A percentile compares a stretch with the other conserved stretches of the same genome.
Conservation (phyloP, 2,113 vertebrate species). For the Crocuta crocuta region DNA sequence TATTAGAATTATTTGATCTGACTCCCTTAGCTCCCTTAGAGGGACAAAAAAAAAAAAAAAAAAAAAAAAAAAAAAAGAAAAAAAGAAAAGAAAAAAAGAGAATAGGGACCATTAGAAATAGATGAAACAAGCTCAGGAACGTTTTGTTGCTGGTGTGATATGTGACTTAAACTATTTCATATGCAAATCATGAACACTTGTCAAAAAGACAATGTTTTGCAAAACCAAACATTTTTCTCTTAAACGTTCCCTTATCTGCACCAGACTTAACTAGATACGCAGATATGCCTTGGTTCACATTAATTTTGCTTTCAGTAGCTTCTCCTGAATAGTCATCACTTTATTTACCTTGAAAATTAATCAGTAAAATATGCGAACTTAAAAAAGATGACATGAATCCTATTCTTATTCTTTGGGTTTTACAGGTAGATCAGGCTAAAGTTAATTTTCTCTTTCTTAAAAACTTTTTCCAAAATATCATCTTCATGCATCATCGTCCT, state of each 20-base stretch:
- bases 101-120: not conserved
- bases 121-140: not conserved
- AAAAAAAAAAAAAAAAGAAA: not conserved
- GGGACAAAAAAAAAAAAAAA: not conserved
- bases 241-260: not conserved
- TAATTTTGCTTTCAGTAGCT: conserved; percentile 23
- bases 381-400: not conserved
- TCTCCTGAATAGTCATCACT: conserved; percentile 14
- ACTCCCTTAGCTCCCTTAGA: not conserved
- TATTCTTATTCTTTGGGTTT: not conserved
- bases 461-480: not conserved
- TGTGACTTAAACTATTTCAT: not conserved
- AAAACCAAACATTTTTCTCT: conserved; percentile 39
- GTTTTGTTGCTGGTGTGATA: not conserved
- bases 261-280: not conserved
- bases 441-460: conserved; percentile 36
- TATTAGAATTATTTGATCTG: conserved; percentile 30
- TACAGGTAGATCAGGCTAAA: not conserved
- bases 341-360: conserved; percentile 55
- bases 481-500: not conserved
- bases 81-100: not conserved
- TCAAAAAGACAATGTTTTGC: not conserved
- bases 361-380: not conserved
- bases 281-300: not conserved
- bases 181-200: not conserved